Percentiles rank a stretch among this genome's conserved stretches.
Conservation (phyloP, 2,797 vertebrate species). For the Malacoctenus gilli region DNA sequence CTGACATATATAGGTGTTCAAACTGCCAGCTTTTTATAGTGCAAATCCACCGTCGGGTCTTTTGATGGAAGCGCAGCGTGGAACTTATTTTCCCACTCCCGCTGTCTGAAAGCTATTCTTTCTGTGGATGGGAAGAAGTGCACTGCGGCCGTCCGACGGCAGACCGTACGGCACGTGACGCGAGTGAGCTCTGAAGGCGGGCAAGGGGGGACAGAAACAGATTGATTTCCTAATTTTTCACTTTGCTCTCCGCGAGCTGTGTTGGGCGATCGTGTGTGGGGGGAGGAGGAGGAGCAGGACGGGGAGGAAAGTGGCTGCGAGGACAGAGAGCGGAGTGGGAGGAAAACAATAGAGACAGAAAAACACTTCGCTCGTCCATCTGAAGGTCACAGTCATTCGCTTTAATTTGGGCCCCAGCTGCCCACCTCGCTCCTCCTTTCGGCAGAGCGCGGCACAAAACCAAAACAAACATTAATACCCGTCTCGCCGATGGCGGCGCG, state of each 20-base stretch:
- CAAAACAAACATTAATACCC: constrained; percentile 21
- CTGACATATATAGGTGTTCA: constrained; percentile 8
- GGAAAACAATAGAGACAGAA: constrained; percentile 56
- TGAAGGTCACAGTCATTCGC: constrained; percentile 69
- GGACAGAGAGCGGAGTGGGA: constrained; percentile 35
- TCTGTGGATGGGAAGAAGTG: constrained; percentile 18
- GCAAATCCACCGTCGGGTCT: constrained; percentile 1
- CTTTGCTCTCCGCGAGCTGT: too few species aligned
- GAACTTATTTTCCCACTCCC: constrained; percentile 11
- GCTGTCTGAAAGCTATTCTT: constrained; percentile 27
- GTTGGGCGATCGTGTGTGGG: too few species aligned
- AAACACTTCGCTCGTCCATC: constrained; percentile 64
- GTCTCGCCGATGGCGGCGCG: constrained; percentile 20
- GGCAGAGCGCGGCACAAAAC: constrained; percentile 9
- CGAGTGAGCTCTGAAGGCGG: too few species aligned
- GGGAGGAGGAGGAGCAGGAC: constrained; percentile 7
- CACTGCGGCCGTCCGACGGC: constrained; percentile 13
- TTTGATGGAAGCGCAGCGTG: constrained; percentile 21
- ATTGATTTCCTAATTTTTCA: constrained; percentile 2
- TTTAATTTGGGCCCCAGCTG: constrained; percentile 58
- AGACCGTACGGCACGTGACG: constrained; percentile 10
- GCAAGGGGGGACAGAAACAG: constrained; percentile 1
- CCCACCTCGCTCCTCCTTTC: constrained; percentile 27
- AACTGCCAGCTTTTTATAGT: constrained; percentile 16
- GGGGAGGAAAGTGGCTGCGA: constrained; percentile 21